phyloP scores from a whole-genome alignment of 2,113 vertebrate species.

The Danionella cerebrum region DNA sequence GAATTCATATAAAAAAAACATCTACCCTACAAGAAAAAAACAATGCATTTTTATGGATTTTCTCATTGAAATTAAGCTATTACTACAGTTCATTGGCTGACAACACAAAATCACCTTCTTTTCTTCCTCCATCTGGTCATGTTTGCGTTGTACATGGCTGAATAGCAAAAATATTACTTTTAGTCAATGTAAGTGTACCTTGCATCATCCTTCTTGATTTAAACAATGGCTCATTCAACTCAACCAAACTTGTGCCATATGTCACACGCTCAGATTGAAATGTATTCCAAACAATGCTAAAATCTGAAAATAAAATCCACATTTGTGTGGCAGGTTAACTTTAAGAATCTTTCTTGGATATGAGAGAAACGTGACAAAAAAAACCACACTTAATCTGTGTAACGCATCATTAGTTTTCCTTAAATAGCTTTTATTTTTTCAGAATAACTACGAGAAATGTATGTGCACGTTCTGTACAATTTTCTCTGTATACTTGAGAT shows the following conservation, averaged over 20 bases:
- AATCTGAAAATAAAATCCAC: not conserved
- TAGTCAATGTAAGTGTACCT: too few relatives aligned
- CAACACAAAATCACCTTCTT: too few relatives aligned
- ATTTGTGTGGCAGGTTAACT: conserved; percentile 16
- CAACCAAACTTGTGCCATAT: not conserved
- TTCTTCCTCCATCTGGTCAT: too few relatives aligned
- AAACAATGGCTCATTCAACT: not conserved
- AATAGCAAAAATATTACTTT: too few relatives aligned
- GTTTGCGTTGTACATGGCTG: too few relatives aligned
- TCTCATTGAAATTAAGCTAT: too few relatives aligned
- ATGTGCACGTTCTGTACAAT: conserved; percentile 74
- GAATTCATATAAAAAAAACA: too few relatives aligned
- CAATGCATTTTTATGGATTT: too few relatives aligned
- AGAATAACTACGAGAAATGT: conserved; percentile 69
- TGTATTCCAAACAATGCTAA: not conserved
- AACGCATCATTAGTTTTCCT: conserved; percentile 51
- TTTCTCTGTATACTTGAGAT: conserved; percentile 64
- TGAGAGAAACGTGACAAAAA: conserved; percentile 20
- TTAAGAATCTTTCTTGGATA: conserved; percentile 36
- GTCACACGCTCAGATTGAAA: not conserved
- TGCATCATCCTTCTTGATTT: too few relatives aligned
- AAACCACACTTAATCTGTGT: conserved; percentile 34
- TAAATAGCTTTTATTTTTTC: conserved; percentile 79
- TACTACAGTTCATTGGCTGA: too few relatives aligned
- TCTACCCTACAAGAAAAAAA: too few relatives aligned